Evolutionary conservation across 2,113 vertebrate species (phyloP), one percentile per base, ranked within the genome.

Genomic region (Conger conger): DNA sequence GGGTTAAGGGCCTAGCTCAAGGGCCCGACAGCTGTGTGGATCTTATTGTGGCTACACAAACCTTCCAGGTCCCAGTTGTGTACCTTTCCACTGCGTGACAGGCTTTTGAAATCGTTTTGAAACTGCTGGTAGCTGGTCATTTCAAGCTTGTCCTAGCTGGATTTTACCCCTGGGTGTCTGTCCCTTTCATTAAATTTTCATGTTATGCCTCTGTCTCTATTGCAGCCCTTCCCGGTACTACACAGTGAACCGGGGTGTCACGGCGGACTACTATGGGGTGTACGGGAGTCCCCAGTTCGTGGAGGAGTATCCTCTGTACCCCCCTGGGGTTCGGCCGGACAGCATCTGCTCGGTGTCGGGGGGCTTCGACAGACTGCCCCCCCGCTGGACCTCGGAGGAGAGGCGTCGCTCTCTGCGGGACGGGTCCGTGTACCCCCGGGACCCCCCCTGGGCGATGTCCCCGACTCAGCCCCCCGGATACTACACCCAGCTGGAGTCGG

Each of bases 341-440:
- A 99, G 98, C 92, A 97, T 99, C 92, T 99, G 97, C 90, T 98
- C 98, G 1, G 94, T 97, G 93, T 96, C 97, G 0, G 95, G 95
- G 81, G 95, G 94, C 54, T 98, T 95, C 0, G 96, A 98, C 77
- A 93, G 95, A 13, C 88, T 95, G 38, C 94, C 95, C 83, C 95
- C 96, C 0, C 94, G 93, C 76, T 99, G 97, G 97, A 91, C 91
- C 0, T 86, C 93, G 27, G 97, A 98, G 60, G 96, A 99, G 86
- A 97, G 96, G 79, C 94, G 95, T 0, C 96, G 91, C 2, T 94
- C 96, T 4, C 95, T 97, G 89, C 96, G 96, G 82, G 97, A 97
- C 0, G 94, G 96, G 27, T 91, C 91, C 0, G 23, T 95, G 40
- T 98, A 95, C 87, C 95, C 93, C 5, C 89, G 0, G 79, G 78